phyloP scores from a whole-genome alignment of 2,888 invertebrate genomes.

The Troides helena region DNA sequence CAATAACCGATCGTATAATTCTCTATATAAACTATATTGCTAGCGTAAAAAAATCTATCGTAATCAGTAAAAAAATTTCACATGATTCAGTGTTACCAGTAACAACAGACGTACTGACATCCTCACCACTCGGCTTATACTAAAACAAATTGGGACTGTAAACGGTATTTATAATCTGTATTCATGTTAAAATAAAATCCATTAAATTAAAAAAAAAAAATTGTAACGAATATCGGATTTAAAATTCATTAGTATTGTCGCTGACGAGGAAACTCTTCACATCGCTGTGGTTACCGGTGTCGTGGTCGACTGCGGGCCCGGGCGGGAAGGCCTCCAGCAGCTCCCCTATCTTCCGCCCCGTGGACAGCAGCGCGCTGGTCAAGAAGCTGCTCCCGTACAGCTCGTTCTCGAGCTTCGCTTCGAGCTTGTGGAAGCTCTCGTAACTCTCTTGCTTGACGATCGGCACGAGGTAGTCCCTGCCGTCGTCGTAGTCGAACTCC shows the following conservation, averaged over 20 bases:
- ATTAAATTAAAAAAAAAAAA: neutral
- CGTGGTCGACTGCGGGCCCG: constrained; percentile 66
- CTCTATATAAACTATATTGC: neutral
- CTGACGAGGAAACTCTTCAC: constrained; percentile 69
- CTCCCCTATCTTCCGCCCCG: constrained; percentile 67
- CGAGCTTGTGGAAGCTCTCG: constrained; percentile 54
- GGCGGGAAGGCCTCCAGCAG: constrained; percentile 62
- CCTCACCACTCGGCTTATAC: too few species aligned
- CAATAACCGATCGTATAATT: too few species aligned
- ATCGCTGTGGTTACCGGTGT: constrained; percentile 64
- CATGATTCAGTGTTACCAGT: too few species aligned
- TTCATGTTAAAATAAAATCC: neutral
- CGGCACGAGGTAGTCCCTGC: constrained; percentile 63
- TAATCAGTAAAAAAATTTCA: neutral
- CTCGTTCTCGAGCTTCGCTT: constrained; percentile 51
- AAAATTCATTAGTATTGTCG: constrained; percentile 48
- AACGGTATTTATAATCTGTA: too few species aligned
- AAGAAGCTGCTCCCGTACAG: constrained; percentile 48
- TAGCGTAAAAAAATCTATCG: constrained; percentile 1
- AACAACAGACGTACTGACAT: too few species aligned
- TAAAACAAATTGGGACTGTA: too few species aligned
- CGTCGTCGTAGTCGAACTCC: constrained; percentile 68
- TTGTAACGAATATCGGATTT: neutral
- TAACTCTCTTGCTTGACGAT: constrained; percentile 70
- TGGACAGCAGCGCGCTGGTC: constrained; percentile 59